phyloP scores from a whole-genome alignment of 2,797 vertebrate species.

The Luscinia megarhynchos region DNA sequence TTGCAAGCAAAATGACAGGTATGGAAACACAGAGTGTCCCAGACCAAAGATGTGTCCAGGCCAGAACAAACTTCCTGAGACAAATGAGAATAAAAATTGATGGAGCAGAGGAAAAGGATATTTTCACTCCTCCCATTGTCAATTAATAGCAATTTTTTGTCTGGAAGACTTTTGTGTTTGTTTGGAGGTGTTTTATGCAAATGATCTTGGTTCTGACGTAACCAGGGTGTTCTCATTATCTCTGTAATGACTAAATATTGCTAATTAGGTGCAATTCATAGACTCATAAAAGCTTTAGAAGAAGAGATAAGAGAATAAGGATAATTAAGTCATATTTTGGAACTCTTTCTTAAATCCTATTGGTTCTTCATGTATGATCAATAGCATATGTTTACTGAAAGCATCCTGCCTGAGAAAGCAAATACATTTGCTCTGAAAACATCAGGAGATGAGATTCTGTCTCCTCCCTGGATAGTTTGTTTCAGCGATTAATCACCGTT shows the following conservation, averaged over 20 bases:
- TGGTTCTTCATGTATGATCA: not conserved
- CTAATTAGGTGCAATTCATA: not conserved
- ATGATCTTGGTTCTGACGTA: not conserved
- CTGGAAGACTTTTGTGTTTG: not conserved
- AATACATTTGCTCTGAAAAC: not conserved
- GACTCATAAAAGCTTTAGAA: not conserved
- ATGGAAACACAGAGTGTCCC: not conserved
- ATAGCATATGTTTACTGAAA: not conserved
- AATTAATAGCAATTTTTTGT: not conserved
- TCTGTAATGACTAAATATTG: not conserved
- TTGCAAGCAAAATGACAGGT: not conserved
- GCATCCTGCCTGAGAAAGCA: not conserved
- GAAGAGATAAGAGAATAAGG: not conserved
- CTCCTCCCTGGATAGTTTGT: constrained; percentile 3
- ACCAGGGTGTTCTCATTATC: constrained; percentile 7
- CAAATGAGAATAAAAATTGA: not conserved
- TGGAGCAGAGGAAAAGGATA: not conserved
- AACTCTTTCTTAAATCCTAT: not conserved
- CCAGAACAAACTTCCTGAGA: not conserved
- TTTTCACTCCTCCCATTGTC: accelerated
- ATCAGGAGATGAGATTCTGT: not conserved
- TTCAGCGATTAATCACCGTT: constrained; percentile 35
- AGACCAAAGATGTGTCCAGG: not conserved
- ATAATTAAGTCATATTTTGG: not conserved
- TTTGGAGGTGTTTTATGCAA: constrained; percentile 8